phyloP scores from a whole-genome alignment of 2,888 invertebrate genomes.

The Phorcus lineatus region DNA sequence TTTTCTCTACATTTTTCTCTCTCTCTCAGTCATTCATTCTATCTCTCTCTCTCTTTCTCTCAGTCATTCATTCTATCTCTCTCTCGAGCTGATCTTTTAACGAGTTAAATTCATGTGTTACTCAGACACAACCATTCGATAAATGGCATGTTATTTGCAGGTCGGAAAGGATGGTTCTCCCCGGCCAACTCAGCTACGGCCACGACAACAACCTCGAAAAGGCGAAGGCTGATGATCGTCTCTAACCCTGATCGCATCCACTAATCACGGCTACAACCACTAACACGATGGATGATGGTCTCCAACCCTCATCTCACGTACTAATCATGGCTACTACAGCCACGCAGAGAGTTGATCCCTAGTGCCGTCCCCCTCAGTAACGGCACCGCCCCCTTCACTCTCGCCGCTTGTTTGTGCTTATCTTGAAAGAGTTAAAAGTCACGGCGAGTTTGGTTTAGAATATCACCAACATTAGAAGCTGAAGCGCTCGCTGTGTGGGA shows the following conservation, averaged over 20 bases:
- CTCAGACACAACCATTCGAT: too few relatives aligned
- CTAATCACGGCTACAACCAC: too few relatives aligned
- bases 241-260: too few relatives aligned
- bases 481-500: background rate
- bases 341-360: background rate
- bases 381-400: background rate
- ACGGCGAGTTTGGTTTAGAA: conserved; percentile 7
- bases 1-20: too few relatives aligned
- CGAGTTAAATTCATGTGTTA: too few relatives aligned
- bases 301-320: background rate
- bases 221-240: too few relatives aligned
- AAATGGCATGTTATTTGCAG: too few relatives aligned
- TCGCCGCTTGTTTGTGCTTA: background rate
- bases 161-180: too few relatives aligned
- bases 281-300: too few relatives aligned
- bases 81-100: background rate
- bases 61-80: conserved; percentile 6
- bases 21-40: background rate
- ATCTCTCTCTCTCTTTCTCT: background rate
- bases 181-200: too few relatives aligned
- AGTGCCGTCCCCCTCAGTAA: background rate
- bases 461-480: conserved; percentile 10
- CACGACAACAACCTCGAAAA: too few relatives aligned
- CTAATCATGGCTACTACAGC: too few relatives aligned
- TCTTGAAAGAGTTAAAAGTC: background rate